phyloP scores from a whole-genome alignment of 2,888 invertebrate species.

The Oscheius sp. region DNA sequence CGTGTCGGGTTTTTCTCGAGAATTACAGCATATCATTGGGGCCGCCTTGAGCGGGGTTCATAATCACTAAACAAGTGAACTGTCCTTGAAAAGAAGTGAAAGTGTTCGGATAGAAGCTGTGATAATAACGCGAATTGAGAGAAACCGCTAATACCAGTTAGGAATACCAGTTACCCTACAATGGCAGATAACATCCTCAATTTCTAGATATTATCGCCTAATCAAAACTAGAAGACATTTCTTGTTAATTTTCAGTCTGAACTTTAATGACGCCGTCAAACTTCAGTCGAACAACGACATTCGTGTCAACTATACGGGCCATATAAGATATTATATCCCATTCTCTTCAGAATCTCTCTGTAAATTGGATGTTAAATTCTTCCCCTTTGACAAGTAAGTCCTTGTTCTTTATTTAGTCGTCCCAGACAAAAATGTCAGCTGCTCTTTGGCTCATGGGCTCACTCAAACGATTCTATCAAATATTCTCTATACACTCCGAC shows the following conservation, averaged over 20 bases:
- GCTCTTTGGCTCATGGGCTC: constrained; percentile 70
- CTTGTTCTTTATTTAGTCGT: background rate
- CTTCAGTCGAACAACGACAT: constrained; percentile 68
- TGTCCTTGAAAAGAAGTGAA: constrained; percentile 17
- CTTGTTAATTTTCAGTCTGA: constrained; percentile 50
- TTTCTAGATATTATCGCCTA: no score
- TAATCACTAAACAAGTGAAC: background rate
- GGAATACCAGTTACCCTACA: constrained; percentile 24
- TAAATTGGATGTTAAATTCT: constrained; percentile 69
- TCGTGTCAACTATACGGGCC: constrained; percentile 69
- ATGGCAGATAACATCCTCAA: constrained; percentile 20
- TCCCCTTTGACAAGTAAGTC: constrained; percentile 69
- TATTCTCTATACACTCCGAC: constrained; percentile 65
- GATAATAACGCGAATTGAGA: constrained; percentile 24
- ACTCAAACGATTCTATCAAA: constrained; percentile 69
- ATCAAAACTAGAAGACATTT: background rate
- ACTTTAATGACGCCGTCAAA: constrained; percentile 67
- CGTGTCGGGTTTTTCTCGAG: background rate
- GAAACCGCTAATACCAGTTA: background rate
- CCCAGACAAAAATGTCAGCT: constrained; percentile 63
- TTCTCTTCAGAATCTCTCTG: constrained; percentile 67
- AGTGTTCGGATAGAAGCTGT: constrained; percentile 17
- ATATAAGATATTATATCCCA: constrained; percentile 67
- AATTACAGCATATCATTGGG: constrained; percentile 13
- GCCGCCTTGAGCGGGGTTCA: no score